phyloP scores from a whole-genome alignment of 2,888 invertebrate species.

The Digitonthophagus gazella region DNA sequence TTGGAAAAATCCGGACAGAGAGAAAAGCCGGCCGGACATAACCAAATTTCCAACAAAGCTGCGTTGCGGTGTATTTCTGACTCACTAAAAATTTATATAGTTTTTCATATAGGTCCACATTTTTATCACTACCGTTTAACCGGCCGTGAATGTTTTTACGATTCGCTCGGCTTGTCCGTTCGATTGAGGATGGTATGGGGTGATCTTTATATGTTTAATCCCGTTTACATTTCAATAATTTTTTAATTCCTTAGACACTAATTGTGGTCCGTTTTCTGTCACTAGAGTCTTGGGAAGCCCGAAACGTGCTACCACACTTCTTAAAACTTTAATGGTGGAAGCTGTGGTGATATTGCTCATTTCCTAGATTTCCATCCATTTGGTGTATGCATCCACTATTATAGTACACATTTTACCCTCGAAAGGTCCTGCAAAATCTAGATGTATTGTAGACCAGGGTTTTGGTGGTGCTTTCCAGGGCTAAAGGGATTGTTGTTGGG shows the following conservation, averaged over 20 bases:
- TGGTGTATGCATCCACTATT: conserved; percentile 16
- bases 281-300: too few species aligned
- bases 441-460: conserved; percentile 28
- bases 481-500: conserved; percentile 24
- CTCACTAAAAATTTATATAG: background rate
- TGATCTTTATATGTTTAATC: background rate
- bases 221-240: background rate
- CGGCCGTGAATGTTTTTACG: background rate
- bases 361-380: conserved; percentile 8
- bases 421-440: conserved; percentile 30
- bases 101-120: background rate
- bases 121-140: background rate
- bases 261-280: background rate
- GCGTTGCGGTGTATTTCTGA: conserved; percentile 3
- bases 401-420: conserved; percentile 38
- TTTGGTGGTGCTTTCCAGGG: conserved; percentile 24
- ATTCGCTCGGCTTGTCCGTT: background rate
- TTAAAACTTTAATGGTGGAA: background rate
- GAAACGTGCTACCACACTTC: too few species aligned
- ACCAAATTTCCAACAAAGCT: too few species aligned
- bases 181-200: background rate
- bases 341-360: conserved; percentile 8
- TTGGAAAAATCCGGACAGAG: too few species aligned
- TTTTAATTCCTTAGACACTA: background rate
- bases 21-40: too few species aligned